Evolutionary conservation across 2,797 vertebrate species (phyloP), one percentile per base, ranked within the genome.

Genomic region (Myoxocephalus aenaeus): DNA sequence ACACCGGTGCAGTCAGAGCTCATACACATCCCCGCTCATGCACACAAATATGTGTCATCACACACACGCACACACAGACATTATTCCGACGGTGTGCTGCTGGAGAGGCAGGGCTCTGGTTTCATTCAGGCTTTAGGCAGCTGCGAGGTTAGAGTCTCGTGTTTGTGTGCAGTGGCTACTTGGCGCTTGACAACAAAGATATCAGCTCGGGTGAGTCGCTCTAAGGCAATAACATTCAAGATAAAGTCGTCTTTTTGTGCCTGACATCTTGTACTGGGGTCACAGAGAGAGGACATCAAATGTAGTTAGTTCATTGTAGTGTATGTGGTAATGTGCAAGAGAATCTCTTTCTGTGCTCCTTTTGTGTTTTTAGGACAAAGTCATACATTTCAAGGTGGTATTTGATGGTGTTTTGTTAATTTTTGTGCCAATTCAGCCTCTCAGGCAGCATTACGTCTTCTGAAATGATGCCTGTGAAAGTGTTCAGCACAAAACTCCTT

Each of bases 41-140:
- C 83, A 70, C 88, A 80, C 77, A 77, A 70, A 66, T 78, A 61
- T 62, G 73, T 68, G 50, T 65, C 12, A 50, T 13, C 83, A 72
- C 76, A 57, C 69, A 58, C 76, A 6, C 68, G 25, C 64, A 44
- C 53, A 77, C 80, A 83, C 73, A 75, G 25, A 79, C 81, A 87
- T 80, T 84, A 87, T 82, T 87, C 78, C 86, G 85, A 79, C 58
- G 73, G 85, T 85, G 85, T 89, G 80, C 86, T 68, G 74, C 86
- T 64, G 82, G 86, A 87, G 92, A 93, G 89, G 91, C 85, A 90
- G 92, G 81, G 86, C 88, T 95, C 93, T 92, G 82, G 94, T 95
- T 96, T 95, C 95, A 93, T 91, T 94, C 82, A 87, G 89, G 90
- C 92, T 92, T 86, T 72, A 85, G 92, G 89, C 92, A 87, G 92